These are phyloP conservation scores for Eurystomus glaucurus DNA, from an alignment of 2,797 vertebrate genomes.

Conservation along the genomic window DNA sequence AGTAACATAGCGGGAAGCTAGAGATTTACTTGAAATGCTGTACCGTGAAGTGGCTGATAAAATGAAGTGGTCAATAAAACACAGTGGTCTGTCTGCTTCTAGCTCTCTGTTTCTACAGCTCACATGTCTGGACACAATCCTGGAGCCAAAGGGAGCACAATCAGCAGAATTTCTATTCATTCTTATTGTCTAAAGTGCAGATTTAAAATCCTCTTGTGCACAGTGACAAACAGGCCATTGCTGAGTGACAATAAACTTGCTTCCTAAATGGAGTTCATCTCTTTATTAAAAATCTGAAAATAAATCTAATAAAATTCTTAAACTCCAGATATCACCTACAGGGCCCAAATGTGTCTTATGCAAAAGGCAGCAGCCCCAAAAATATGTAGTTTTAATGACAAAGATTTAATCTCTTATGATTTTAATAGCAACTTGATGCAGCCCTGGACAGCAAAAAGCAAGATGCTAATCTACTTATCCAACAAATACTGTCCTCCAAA, in stretches of 20 bases:
- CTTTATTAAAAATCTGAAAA: slow-evolving; percentile 54
- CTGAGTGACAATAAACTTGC: background rate
- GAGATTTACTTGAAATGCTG: background rate
- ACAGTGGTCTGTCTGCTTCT: background rate
- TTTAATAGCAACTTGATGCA: slow-evolving; percentile 61
- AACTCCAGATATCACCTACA: slow-evolving; percentile 37
- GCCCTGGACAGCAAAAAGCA: slow-evolving; percentile 55
- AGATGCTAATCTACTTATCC: slow-evolving; percentile 45
- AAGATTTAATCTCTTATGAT: slow-evolving; percentile 60
- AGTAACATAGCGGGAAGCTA: background rate
- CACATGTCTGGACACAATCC: slow-evolving; percentile 2
- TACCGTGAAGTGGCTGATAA: background rate
- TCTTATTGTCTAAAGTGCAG: slow-evolving; percentile 75
- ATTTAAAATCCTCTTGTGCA: slow-evolving; percentile 63
- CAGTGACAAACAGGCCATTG: slow-evolving; percentile 23
- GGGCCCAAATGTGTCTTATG: slow-evolving; percentile 2
- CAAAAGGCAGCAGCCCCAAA: slow-evolving; percentile 37
- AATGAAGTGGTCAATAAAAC: slow-evolving; percentile 4
- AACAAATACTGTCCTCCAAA: slow-evolving; percentile 43
- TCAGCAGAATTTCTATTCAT: slow-evolving; percentile 43
- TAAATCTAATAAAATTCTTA: slow-evolving; percentile 9
- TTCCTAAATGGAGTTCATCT: slow-evolving; percentile 2
- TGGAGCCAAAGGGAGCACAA: slow-evolving; percentile 1
- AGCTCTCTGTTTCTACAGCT: background rate
- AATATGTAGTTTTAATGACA: slow-evolving; percentile 39